Conservation (phyloP, 2,113 vertebrate genomes). For the Alexandromys fortis region DNA sequence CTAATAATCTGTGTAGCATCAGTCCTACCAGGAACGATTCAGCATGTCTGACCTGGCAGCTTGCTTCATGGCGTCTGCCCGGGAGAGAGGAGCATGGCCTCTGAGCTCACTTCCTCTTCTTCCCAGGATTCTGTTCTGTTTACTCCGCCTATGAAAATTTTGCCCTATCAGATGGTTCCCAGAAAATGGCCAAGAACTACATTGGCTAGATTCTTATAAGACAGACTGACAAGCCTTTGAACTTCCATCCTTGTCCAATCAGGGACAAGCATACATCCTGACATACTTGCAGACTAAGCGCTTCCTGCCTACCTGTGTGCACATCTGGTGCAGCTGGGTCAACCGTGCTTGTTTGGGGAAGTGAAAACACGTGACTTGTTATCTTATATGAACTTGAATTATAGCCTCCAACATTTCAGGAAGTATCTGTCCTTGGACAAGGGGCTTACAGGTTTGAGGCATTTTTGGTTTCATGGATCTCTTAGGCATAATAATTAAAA, state of each 20-base stretch:
- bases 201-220: background rate
- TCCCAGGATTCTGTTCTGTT: too few species aligned
- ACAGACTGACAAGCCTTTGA: background rate
- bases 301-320: background rate
- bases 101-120: too few species aligned
- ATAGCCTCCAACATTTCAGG: background rate
- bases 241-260: background rate
- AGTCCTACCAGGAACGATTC: too few species aligned
- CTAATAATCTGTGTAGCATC: too few species aligned
- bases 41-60: too few species aligned
- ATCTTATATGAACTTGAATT: background rate
- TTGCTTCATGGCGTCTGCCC: too few species aligned
- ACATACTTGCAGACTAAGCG: background rate
- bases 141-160: too few species aligned
- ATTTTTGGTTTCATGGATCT: background rate
- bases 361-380: background rate
- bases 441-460: background rate
- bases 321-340: background rate
- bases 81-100: too few species aligned
- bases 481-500: background rate
- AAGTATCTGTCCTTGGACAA: background rate
- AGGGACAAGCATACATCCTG: background rate
- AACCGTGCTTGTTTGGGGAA: background rate
- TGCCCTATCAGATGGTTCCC: background rate
- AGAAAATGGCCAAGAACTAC: background rate